Percentiles rank a stretch among this genome's conserved stretches.
These are phyloP conservation scores for Sinotaia quadrata DNA, from an alignment of 2,888 invertebrate genomes.

Conservation along the genomic window DNA sequence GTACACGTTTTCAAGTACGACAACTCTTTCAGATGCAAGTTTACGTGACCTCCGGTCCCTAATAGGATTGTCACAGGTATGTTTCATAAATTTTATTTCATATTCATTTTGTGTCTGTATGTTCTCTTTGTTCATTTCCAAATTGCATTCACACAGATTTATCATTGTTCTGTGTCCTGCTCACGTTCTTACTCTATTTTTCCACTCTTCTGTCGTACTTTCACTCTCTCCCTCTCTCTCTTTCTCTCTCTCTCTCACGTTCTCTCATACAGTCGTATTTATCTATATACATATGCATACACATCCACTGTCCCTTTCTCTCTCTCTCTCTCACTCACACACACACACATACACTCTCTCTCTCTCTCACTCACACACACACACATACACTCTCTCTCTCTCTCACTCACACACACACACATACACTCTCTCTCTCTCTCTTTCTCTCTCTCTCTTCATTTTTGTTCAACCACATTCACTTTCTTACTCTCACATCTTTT, in stretches of 20 bases:
- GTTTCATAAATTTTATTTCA: too few relatives aligned
- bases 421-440: too few relatives aligned
- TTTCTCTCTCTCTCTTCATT: background rate
- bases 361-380: too few relatives aligned
- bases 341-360: too few relatives aligned
- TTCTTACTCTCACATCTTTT: background rate
- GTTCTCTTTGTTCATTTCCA: background rate
- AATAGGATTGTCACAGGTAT: too few relatives aligned
- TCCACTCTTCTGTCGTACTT: background rate
- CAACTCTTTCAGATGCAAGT: too few relatives aligned
- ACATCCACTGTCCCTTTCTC: background rate
- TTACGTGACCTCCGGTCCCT: too few relatives aligned
- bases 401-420: background rate
- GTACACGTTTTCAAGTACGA: too few relatives aligned
- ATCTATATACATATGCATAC: background rate
- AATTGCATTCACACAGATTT: conserved; percentile 1
- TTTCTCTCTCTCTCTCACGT: conserved; percentile 9
- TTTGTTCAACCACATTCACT: background rate
- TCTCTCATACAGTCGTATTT: conserved; percentile 8
- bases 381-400: too few relatives aligned
- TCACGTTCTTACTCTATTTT: background rate
- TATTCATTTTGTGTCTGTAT: background rate
- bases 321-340: background rate
- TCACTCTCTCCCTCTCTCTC: background rate
- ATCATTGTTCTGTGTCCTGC: background rate